Evolutionary conservation across 1,140 invertebrate species (phyloP), one percentile per base, ranked within the genome.

Genomic region (Daktulosphaira vitifoliae): DNA sequence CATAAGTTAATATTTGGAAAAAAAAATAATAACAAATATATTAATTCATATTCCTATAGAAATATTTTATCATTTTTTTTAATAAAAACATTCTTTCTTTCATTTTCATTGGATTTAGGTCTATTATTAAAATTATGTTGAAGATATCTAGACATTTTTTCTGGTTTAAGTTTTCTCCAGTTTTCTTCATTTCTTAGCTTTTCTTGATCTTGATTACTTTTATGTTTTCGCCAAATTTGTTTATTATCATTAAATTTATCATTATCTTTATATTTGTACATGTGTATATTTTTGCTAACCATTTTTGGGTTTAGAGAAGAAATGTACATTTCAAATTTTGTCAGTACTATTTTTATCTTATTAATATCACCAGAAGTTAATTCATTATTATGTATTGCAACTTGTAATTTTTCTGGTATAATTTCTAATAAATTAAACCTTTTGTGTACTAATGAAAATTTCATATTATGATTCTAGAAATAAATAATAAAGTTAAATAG

Each of bases 101-200:
- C n/a, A n/a, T n/a, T n/a, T n/a, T n/a, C n/a, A n/a, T n/a, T n/a
- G n/a, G n/a, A n/a, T n/a, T n/a, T n/a, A n/a, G n/a, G n/a, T n/a
- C n/a, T n/a, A n/a, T n/a, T n/a, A n/a, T n/a, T n/a, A n/a, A n/a
- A n/a, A n/a, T n/a, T n/a, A n/a, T n/a, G n/a, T n/a, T n/a, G n/a
- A n/a, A n/a, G n/a, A n/a, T n/a, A n/a, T n/a, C n/a, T n/a, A n/a
- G 29, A 33, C 5, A 11, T 33, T 33, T 33, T 11, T 33, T 59
- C 39, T 6, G 54, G 54, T 20, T 59, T 59, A 6, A 59, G 26
- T 18, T 38, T 46, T 16, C 54, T 59, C 54, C 54, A 59, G 15
- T 59, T 59, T 5, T 13, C 39, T 59, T 46, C 42, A 1, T 46
- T 39, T 13, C 16, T 59, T 18, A 11, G 25, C 13, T 59, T 29